These are phyloP conservation scores for Atlantisia rogersi DNA, from an alignment of 2,113 vertebrate species.

Conservation along the genomic window DNA sequence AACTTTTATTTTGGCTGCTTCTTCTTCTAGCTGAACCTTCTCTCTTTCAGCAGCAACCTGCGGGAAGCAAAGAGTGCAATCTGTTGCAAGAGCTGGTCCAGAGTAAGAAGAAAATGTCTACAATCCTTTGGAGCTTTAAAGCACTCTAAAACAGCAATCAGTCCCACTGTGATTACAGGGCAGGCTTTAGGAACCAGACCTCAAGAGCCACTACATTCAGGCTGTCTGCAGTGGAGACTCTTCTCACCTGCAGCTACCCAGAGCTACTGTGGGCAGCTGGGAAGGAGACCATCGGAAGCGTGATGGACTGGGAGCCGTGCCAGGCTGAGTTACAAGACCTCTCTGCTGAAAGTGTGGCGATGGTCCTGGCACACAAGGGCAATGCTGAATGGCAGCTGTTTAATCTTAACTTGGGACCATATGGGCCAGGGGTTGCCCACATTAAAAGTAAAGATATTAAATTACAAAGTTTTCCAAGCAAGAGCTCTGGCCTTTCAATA, in stretches of 20 bases:
- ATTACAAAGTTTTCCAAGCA: not conserved
- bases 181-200: not conserved
- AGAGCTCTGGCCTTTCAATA: not conserved
- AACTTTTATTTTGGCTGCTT: constrained; percentile 75
- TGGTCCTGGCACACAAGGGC: not conserved
- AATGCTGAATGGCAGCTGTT: not conserved
- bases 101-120: not conserved
- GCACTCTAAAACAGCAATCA: not conserved
- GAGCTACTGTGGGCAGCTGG: not conserved
- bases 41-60: constrained; percentile 91
- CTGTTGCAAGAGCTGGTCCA: not conserved
- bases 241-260: not conserved
- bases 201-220: not conserved
- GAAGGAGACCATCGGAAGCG: not conserved
- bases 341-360: fast-evolving
- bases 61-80: not conserved
- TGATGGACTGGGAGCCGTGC: not conserved
- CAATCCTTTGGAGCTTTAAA: not conserved
- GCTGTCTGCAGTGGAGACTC: not conserved
- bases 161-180: not conserved
- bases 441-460: not conserved
- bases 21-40: constrained; percentile 78
- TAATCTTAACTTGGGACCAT: not conserved
- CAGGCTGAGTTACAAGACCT: not conserved
- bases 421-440: not conserved